These are phyloP conservation scores for Lagorchestes hirsutus DNA, from an alignment of 2,797 vertebrate genomes.

Conservation along the genomic window DNA sequence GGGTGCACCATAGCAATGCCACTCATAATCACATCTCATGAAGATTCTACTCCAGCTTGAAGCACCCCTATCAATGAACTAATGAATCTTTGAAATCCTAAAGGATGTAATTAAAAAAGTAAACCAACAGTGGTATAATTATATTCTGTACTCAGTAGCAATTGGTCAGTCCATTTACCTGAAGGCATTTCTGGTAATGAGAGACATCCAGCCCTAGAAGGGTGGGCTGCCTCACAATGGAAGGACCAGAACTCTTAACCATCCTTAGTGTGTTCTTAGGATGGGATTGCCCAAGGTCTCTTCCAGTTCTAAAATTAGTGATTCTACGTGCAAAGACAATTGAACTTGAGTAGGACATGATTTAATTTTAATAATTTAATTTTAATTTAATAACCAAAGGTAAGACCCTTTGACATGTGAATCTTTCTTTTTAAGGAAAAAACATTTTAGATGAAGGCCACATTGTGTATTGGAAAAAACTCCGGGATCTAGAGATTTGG, in stretches of 20 bases:
- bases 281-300: background rate
- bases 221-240: background rate
- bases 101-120: background rate
- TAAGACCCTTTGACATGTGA: background rate
- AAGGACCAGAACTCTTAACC: background rate
- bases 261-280: background rate
- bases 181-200: background rate
- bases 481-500: background rate
- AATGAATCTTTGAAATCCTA: background rate
- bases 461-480: background rate
- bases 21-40: background rate
- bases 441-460: background rate
- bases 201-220: background rate
- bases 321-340: conserved; percentile 29
- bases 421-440: background rate
- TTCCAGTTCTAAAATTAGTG: background rate
- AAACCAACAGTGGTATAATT: background rate
- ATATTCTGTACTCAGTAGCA: background rate
- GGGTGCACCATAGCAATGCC: background rate
- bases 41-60: background rate
- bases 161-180: background rate
- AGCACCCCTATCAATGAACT: conserved; percentile 42
- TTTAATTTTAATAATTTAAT: conserved; percentile 45
- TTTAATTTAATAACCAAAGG: conserved; percentile 53
- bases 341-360: conserved; percentile 58